Conservation (phyloP, 2,113 vertebrate species). For the Oreochromis spilurus region DNA sequence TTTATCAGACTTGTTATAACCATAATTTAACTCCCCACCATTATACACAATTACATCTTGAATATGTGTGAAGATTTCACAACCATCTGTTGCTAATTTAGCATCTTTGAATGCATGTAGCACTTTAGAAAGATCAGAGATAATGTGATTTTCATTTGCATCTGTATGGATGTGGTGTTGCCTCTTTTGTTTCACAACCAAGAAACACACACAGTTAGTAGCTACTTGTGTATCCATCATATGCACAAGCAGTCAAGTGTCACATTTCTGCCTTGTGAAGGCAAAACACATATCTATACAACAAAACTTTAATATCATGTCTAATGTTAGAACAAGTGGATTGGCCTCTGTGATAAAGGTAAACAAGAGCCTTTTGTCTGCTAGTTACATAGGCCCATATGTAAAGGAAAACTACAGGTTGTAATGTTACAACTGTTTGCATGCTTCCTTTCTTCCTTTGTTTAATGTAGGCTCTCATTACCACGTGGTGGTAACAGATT, state of each 20-base stretch:
- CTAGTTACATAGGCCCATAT: constrained; percentile 24
- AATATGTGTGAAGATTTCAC: neutral
- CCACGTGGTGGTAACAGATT: constrained; percentile 95
- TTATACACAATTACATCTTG: neutral
- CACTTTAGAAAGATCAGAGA: neutral
- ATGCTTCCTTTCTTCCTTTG: constrained; percentile 77
- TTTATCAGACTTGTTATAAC: neutral
- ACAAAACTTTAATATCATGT: neutral
- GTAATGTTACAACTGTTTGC: constrained; percentile 85
- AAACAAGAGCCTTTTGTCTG: constrained; percentile 17
- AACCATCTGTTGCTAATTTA: neutral
- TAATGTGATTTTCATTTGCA: neutral
- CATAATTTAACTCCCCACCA: neutral
- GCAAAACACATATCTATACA: neutral
- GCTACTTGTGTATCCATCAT: neutral
- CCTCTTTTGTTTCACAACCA: neutral
- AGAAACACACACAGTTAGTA: neutral
- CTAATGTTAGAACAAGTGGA: constrained; percentile 3
- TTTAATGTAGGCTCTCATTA: constrained; percentile 88
- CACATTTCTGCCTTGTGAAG: neutral
- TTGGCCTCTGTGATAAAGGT: constrained; percentile 12
- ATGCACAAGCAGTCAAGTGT: neutral
- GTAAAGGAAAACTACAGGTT: constrained; percentile 75
- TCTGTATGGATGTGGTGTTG: neutral
- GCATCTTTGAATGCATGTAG: neutral